Evolutionary conservation across 2,113 vertebrate genomes (phyloP).

Genomic region (Amblyopsis rosae): DNA sequence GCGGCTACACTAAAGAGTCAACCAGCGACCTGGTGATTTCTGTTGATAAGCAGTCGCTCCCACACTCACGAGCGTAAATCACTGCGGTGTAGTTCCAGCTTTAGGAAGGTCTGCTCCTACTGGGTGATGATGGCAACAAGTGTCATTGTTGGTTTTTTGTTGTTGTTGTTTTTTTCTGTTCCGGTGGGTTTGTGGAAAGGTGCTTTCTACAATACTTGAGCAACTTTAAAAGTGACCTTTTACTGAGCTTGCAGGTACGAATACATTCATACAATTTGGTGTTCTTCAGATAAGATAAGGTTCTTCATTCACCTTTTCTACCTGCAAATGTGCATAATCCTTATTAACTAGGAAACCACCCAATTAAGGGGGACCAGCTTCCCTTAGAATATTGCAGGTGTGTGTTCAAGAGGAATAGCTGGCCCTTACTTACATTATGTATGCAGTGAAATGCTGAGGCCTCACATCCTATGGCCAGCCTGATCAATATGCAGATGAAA

Average conservation of each 20-base stretch:
- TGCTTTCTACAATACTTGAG: slow-evolving; percentile 33
- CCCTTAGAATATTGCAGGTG: slow-evolving; percentile 24
- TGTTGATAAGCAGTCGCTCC: no score
- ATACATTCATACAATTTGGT: slow-evolving; percentile 24
- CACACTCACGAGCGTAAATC: no score
- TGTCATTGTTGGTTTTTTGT: background rate
- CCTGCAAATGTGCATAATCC: slow-evolving; percentile 19
- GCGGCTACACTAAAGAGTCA: no score
- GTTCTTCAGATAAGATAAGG: slow-evolving; percentile 34
- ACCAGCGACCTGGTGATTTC: no score
- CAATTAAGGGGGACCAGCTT: slow-evolving; percentile 30
- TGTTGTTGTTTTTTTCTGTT: slow-evolving; percentile 32
- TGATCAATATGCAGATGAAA: slow-evolving; percentile 77
- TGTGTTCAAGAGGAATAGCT: slow-evolving; percentile 57
- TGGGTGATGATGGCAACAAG: slow-evolving; percentile 52
- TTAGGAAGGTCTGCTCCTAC: slow-evolving; percentile 41
- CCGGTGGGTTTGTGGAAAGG: slow-evolving; percentile 11
- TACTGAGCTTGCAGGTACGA: slow-evolving; percentile 33
- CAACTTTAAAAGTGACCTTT: slow-evolving; percentile 37
- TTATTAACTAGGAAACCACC: slow-evolving; percentile 42
- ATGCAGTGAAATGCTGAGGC: slow-evolving; percentile 73
- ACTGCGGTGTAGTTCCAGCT: background rate
- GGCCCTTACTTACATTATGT: slow-evolving; percentile 67
- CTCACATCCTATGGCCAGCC: slow-evolving; percentile 55
- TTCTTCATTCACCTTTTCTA: slow-evolving; percentile 27